These are phyloP conservation scores for Daphoenositta chrysoptera DNA, from an alignment of 2,113 vertebrate genomes.

Conservation along the genomic window DNA sequence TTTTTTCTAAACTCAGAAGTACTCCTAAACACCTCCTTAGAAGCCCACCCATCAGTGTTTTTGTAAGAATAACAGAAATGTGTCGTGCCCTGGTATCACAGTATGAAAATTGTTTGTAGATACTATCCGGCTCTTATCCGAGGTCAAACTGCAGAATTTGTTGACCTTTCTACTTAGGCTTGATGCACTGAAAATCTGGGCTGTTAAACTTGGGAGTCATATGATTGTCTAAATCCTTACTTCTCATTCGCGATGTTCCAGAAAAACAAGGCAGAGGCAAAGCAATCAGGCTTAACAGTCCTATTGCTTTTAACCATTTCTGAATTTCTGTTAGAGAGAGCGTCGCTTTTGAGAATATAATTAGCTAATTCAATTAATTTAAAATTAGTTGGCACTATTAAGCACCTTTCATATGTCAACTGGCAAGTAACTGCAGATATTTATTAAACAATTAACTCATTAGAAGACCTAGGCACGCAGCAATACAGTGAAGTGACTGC, in stretches of 20 bases:
- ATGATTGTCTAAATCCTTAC: conserved; percentile 47
- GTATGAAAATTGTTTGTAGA: neutral
- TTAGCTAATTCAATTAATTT: neutral
- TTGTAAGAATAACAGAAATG: neutral
- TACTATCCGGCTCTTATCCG: neutral
- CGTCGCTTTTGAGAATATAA: neutral
- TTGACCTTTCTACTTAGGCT: conserved; percentile 3
- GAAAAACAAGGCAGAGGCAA: conserved; percentile 29
- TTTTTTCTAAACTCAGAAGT: neutral
- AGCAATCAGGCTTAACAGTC: neutral
- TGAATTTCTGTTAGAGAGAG: neutral
- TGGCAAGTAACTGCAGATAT: neutral
- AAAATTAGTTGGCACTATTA: neutral
- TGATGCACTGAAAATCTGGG: conserved; percentile 38
- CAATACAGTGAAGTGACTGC: neutral
- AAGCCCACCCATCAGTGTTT: neutral
- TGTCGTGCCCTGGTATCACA: neutral
- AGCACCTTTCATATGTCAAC: neutral
- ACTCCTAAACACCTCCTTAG: neutral
- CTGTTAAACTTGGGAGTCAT: conserved; percentile 51
- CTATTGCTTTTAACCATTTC: conserved; percentile 23
- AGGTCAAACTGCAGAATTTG: conserved; percentile 26
- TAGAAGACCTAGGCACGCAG: neutral
- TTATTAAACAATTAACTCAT: neutral
- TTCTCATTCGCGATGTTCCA: neutral